These are phyloP conservation scores for Lacerta agilis DNA, from an alignment of 2,797 vertebrate genomes.

Conservation along the genomic window DNA sequence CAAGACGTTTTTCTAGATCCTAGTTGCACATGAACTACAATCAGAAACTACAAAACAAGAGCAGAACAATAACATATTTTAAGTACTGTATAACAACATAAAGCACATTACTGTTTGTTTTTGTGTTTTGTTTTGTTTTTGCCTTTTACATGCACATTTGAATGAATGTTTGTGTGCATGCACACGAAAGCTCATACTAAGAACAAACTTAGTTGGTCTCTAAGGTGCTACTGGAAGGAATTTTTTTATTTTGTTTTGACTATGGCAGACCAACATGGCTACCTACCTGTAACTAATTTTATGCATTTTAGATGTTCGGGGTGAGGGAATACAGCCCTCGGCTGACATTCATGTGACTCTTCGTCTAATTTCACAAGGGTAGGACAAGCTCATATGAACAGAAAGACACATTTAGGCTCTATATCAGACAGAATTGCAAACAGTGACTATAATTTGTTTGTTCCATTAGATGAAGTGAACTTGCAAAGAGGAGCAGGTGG, in stretches of 20 bases:
- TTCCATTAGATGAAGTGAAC: background rate
- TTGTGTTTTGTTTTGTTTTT: too few species aligned
- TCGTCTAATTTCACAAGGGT: too few species aligned
- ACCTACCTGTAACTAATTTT: background rate
- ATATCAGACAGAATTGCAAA: background rate
- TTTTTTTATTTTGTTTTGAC: too few species aligned
- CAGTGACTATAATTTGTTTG: background rate
- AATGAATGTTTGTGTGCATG: background rate
- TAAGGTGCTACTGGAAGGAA: too few species aligned
- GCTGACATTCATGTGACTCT: too few species aligned
- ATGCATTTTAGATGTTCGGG: background rate
- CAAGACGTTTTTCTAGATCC: background rate
- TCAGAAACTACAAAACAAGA: background rate
- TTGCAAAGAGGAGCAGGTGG: background rate
- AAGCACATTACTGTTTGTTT: background rate
- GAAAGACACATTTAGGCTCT: too few species aligned
- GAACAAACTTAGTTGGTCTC: too few species aligned
- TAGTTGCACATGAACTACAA: background rate
- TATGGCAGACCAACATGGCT: too few species aligned
- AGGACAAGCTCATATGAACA: too few species aligned
- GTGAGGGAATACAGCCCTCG: too few species aligned
- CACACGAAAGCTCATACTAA: too few species aligned
- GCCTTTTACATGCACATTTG: background rate
- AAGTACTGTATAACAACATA: background rate
- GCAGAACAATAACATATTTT: background rate